Base-by-base conservation (phyloP, 2,888 invertebrate genomes). In the Osmoderma eremita region DNA sequence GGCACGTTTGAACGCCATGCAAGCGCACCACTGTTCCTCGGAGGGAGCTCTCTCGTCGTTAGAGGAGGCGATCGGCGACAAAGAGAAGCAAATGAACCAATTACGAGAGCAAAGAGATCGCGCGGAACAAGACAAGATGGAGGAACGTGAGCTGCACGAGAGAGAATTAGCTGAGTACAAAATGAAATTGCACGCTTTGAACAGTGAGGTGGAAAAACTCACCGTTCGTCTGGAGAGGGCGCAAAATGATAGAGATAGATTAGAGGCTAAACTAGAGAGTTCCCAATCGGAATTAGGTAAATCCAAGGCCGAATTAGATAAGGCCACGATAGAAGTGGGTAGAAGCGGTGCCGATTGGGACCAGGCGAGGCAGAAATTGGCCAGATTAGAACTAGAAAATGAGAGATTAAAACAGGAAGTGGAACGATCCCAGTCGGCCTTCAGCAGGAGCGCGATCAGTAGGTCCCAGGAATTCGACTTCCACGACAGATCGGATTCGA, bases 41-140 rank as follows among this genome's bases (percentile, higher is more conserved):
- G 97, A 97, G 86, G 96, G 95, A 61, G 95, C 97, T 1, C 85
- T 97, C 63, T 93, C 94, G 61, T 93, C 94, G 71, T 87, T 98
- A 45, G 97, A 98, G 85, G 97, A 97, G 84, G 95, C 95, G 12
- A 94, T 98, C 75, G 92, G 92, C 56, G 98, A 98, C 80, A 97
- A 97, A 84, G 98, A 98, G 78, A 96, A 96, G 81, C 98, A 98
- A 85, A 97, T 99, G 86, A 91, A 92, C 74, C 97, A 96, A 80
- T 84, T 97, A 70, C 85, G 94, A 74, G 97, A 98, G 79, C 97
- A 98, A 80, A 87, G 97, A 78, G 97, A 98, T 78, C 88, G 97
- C 75, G 94, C 96, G 45, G 97, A 98, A 83, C 93, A 95, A 75
- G 98, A 98, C 78, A 94, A 97, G 79, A 93, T 95, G 74, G 98